Evolutionary conservation across 2,797 vertebrate species (phyloP), one percentile per base, ranked within the genome.

Genomic region (Manis crassicaudata): DNA sequence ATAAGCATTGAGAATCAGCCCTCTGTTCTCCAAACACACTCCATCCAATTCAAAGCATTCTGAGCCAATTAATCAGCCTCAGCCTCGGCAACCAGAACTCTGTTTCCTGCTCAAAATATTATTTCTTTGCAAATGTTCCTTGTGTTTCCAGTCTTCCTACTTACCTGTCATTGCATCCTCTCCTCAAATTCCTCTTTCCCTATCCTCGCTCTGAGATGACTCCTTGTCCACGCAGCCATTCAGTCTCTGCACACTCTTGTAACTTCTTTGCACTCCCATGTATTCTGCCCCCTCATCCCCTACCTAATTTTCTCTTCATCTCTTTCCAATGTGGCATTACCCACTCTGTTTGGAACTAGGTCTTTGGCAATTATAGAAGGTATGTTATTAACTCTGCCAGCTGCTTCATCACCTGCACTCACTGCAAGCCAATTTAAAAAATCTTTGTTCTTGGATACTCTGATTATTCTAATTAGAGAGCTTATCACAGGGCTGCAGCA

Each of bases 401-500:
- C 97, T 97, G 94, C 97, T 98, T 98, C 96, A 97, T 98, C 97
- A 96, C 97, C 96, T 97, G 92, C 68, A 96, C 90, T 98, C 90
- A 94, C 79, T 94, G 95, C 79, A 97, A 40, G 40, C 92, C 97
- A 98, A 97, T 97, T 96, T 98, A 40, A 95, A 97, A 97, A 84
- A 93, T 86, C 94, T 98, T 98, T 98, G 96, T 98, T 98, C 97
- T 97, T 90, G 96, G 95, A 97, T 85, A 96, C 84, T 95, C 67
- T 90, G 10, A 65, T 96, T 97, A 97, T 96, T 97, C 93, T 97
- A 96, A 97, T 97, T 97, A 98, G 91, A 97, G 97, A 97, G 96
- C 97, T 98, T 98, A 98, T 98, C 98, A 98, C n/a, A 96, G 90
- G 90, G 68, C 97, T 98, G 92, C 97, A 98, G 98, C 94, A 97